Evolutionary conservation across 1,140 invertebrate species (phyloP).

Genomic region (Panonychus citri): DNA sequence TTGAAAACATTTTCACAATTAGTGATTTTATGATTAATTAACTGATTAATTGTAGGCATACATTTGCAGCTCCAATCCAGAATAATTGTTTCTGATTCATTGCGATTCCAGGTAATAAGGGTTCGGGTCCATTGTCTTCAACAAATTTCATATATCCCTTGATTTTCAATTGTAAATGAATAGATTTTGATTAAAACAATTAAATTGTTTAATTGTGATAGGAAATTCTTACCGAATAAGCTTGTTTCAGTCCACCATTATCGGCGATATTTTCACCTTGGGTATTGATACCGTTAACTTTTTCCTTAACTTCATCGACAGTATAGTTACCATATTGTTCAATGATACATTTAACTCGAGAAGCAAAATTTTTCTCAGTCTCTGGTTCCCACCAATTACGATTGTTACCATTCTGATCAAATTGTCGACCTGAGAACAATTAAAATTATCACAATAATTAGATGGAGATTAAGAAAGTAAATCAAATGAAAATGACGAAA

Average conservation of each 20-base stretch:
- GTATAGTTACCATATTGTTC: conserved; percentile 1
- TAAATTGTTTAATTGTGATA: background rate
- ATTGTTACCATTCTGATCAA: conserved; percentile 63
- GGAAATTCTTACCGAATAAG: conserved; percentile 20
- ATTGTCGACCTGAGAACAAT: conserved; percentile 38
- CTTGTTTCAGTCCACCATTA: conserved; percentile 32
- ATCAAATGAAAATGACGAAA: too few species aligned
- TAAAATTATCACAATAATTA: background rate
- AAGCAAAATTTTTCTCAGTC: conserved; percentile 44
- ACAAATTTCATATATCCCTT: conserved; percentile 9
- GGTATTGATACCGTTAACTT: conserved; percentile 19
- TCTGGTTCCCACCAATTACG: conserved; percentile 60
- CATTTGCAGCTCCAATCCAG: conserved; percentile 56
- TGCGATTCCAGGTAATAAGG: conserved; percentile 45
- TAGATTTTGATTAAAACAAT: background rate
- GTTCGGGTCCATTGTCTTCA: conserved; percentile 14
- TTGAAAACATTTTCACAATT: too few species aligned
- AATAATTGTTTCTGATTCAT: conserved; percentile 52
- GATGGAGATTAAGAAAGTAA: too few species aligned
- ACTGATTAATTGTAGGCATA: conserved; percentile 4
- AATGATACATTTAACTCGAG: conserved; percentile 20
- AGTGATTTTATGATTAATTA: too few species aligned
- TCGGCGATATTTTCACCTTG: conserved; percentile 31
- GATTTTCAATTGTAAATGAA: background rate
- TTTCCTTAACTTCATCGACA: background rate